Base-by-base conservation (phyloP, 2,888 invertebrate species). In the Panopea generosa region DNA sequence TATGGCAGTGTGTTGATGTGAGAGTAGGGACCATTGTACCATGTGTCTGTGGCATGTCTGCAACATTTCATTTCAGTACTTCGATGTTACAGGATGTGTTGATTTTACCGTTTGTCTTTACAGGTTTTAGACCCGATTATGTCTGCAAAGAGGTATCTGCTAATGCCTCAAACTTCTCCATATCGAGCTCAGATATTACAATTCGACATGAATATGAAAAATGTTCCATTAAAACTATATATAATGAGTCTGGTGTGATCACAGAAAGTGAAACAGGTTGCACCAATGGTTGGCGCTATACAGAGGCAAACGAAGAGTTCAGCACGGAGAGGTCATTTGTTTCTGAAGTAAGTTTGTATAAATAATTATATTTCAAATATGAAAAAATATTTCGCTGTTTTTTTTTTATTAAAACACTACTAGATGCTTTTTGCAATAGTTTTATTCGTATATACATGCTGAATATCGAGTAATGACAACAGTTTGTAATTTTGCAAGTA, bases 291-390 rank as follows among this genome's bases (percentile, higher is more conserved):
- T 84, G 76, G 68, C 47, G 60, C 2, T 82, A 81, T 38, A 38
- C 45, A 26, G 60, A 72, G 7, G 16, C 33, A 4, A 20, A 45
- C n/a, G 71, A 22, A 11, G 55, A 43, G 4, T 73, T 79, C 33
- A 49, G 68, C 2, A 56, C 49, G 6, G 75, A 82, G 18, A 60
- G 74, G 29, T 73, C 84, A 20, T 66, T 80, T 20, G 82, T 84
- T 2, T 76, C 84, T 4, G 84, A 84, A 80, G 84, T 83, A 59
- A n/a, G n/a, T n/a, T n/a, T n/a, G n/a, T n/a, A 1, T 9, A n/a
- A 27, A 9, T 56, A 3, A 56, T 11, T 11, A 16, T n/a, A 26
- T 33, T 56, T 16, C 4, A 9, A 24, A 20, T n/a, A 26, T 33
- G 20, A 9, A 7, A 33, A 18, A 33, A 6, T 6, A 56, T 16